A percentile compares a stretch with the other conserved stretches of the same genome.
These are phyloP conservation scores for Betta splendens DNA, from an alignment of 2,797 vertebrate genomes.

Conservation along the genomic window DNA sequence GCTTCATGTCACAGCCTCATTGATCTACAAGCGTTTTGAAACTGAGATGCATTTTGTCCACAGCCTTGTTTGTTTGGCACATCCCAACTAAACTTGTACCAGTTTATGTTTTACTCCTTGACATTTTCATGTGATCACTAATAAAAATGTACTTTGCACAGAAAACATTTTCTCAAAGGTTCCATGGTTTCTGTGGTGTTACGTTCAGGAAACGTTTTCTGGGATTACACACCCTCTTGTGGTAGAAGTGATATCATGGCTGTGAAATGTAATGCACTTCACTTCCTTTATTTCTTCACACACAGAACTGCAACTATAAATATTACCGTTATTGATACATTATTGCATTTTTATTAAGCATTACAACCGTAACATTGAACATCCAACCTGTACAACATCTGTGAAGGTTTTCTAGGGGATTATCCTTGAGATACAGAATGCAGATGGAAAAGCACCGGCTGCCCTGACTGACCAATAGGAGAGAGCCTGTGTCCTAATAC, in stretches of 20 bases:
- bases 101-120: neutral
- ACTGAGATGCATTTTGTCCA: neutral
- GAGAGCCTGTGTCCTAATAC: constrained; percentile 55
- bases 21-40: neutral
- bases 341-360: too few relatives aligned
- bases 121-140: neutral
- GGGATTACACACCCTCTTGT: constrained; percentile 75
- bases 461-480: constrained; percentile 69
- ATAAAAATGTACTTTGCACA: constrained; percentile 2
- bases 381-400: constrained; percentile 66
- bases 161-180: constrained; percentile 1
- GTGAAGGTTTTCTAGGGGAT: constrained; percentile 82
- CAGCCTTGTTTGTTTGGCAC: neutral
- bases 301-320: neutral
- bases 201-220: constrained; percentile 1
- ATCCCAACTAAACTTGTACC: neutral
- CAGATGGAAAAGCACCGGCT: constrained; percentile 78
- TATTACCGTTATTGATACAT: neutral
- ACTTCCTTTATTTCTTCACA: neutral
- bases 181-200: constrained; percentile 1
- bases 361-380: neutral
- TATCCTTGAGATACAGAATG: constrained; percentile 79
- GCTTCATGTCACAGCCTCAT: constrained; percentile 35
- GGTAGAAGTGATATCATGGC: constrained; percentile 50
- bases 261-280: neutral